A percentile compares a stretch with the other conserved stretches of the same genome.
These are phyloP conservation scores for Marmota monax DNA, from an alignment of 2,113 vertebrate genomes.

Conservation along the genomic window DNA sequence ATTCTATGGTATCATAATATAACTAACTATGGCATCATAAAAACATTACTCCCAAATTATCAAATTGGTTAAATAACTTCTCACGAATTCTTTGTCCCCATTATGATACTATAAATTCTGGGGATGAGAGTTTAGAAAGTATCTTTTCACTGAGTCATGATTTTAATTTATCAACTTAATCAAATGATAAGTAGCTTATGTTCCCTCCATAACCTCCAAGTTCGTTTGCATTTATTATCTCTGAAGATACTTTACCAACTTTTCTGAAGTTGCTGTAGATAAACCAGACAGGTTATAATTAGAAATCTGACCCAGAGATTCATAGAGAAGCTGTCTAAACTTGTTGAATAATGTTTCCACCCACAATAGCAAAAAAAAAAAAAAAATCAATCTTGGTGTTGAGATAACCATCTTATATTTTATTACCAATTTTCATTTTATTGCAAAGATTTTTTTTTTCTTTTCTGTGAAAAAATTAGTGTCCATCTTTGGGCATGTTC, in stretches of 20 bases:
- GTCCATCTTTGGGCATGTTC: background rate
- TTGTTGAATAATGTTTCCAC: slow-evolving; percentile 2
- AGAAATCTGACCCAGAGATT: slow-evolving; percentile 54
- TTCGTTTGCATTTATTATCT: slow-evolving; percentile 37
- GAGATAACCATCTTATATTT: background rate
- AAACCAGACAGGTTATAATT: slow-evolving; percentile 43
- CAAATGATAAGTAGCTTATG: slow-evolving; percentile 38
- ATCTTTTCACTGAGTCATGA: slow-evolving; percentile 9
- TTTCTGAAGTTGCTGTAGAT: slow-evolving; percentile 54
- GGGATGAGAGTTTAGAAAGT: background rate
- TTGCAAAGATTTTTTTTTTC: background rate
- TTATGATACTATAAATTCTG: slow-evolving; percentile 11
- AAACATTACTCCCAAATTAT: slow-evolving; percentile 80
- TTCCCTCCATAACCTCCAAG: slow-evolving; percentile 15
- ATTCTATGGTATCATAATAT: slow-evolving; percentile 68
- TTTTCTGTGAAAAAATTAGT: background rate
- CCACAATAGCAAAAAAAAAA: background rate
- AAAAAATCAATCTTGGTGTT: background rate
- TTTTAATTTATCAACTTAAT: slow-evolving; percentile 69
- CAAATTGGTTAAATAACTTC: slow-evolving; percentile 38
- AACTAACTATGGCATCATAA: slow-evolving; percentile 75
- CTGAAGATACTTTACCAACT: slow-evolving; percentile 5
- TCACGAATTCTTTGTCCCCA: background rate
- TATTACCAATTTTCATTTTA: slow-evolving; percentile 9
- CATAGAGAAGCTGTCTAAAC: background rate